phyloP scores from a whole-genome alignment of 2,888 invertebrate genomes.

The Anoplius nigerrimus region DNA sequence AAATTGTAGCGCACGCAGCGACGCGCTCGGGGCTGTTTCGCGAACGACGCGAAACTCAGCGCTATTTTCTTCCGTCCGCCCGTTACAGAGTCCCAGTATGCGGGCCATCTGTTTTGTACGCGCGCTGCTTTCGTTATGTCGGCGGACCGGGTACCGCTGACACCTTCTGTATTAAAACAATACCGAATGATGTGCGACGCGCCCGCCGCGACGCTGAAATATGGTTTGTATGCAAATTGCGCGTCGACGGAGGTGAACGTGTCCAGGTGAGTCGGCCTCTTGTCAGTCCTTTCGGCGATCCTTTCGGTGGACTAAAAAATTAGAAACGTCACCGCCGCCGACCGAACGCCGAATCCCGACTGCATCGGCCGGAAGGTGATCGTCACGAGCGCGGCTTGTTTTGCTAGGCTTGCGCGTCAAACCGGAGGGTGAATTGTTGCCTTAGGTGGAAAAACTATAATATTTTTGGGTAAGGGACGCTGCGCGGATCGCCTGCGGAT shows the following conservation, averaged over 20 bases:
- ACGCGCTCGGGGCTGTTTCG: background rate
- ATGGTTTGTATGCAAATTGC: conserved; percentile 48
- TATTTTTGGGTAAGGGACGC: too few species aligned
- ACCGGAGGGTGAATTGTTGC: too few species aligned
- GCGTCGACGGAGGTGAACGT: background rate
- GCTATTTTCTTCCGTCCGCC: conserved; percentile 28
- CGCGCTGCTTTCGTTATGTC: conserved; percentile 39
- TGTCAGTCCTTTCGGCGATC: background rate
- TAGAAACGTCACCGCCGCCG: too few species aligned
- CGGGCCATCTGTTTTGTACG: conserved; percentile 41
- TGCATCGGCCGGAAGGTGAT: too few species aligned
- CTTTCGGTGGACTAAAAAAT: too few species aligned
- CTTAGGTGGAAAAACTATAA: too few species aligned
- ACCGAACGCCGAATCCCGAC: too few species aligned
- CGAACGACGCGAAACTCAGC: background rate
- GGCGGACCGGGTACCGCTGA: conserved; percentile 26
- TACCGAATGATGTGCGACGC: conserved; percentile 43
- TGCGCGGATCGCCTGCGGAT: too few species aligned
- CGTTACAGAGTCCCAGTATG: background rate
- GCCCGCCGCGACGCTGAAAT: conserved; percentile 38
- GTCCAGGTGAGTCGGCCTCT: background rate
- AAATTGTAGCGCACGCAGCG: conserved; percentile 16
- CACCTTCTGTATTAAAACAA: conserved; percentile 43
- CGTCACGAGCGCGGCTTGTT: too few species aligned
- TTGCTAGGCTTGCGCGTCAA: too few species aligned